Evolutionary conservation across 2,797 vertebrate species (phyloP), one percentile per base, ranked within the genome.

Genomic region (Sebastes ruberrimus): DNA sequence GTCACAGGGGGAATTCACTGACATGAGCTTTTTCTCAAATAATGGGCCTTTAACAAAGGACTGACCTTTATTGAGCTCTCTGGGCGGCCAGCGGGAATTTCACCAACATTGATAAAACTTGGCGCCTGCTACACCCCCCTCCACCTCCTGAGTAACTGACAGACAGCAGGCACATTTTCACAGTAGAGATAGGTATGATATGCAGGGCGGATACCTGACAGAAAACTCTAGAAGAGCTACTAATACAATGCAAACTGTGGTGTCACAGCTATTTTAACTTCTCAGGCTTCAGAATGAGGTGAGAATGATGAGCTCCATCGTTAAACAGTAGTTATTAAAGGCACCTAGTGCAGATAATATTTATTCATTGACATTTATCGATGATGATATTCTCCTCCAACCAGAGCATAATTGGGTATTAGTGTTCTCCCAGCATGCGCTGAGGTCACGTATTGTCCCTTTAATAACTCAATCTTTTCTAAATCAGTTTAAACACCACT

Each of bases 41-140:
- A 83, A 88, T 64, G 63, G 71, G 64, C 49, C 67, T 84, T 80
- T 76, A 71, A 83, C 74, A 76, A 80, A 79, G 56, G 59, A 82
- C 64, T 87, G 82, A 90, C 88, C 84, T 92, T 86, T 82, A 86
- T 74, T 84, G 82, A 85, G 71, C 75, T 77, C 62, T 25, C 20
- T 64, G 20, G 64, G 62, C 16, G 28, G 64, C 64, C 71, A 66
- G 16, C 63, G 42, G 80, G 85, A 74, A 70, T 78, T 74, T 55
- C 68, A 67, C 64, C n/a, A 77, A 76, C 81, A 73, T 4, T 74
- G 64, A 79, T 69, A 78, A 53, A 80, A 76, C 0, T 16, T 55
- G 22, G 49, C 70, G 46, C 63, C 35, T 62, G 71, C 76, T 60
- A 73, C 46, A 38, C 23, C 4, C n/a, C 52, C 25, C 13, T 42